These are phyloP conservation scores for Nezara viridula DNA, from an alignment of 2,888 invertebrate genomes.

Conservation along the genomic window DNA sequence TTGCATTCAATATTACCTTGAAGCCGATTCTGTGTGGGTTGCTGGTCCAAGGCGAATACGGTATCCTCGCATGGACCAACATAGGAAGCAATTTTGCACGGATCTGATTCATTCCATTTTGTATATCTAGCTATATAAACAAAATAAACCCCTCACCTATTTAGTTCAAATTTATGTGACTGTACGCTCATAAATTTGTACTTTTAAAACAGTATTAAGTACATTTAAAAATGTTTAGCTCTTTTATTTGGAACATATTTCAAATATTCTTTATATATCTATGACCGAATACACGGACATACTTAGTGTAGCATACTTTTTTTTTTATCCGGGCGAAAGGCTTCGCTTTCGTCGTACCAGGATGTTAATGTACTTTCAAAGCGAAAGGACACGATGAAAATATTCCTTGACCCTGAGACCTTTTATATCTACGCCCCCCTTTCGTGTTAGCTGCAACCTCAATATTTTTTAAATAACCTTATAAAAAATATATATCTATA, in stretches of 20 bases:
- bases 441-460: not conserved
- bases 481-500: not conserved
- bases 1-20: not conserved
- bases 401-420: conserved; percentile 3
- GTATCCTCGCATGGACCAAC: not conserved
- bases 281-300: too few relatives aligned
- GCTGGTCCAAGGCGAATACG: not conserved
- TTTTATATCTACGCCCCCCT: not conserved
- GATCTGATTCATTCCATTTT: not conserved
- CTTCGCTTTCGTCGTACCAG: not conserved
- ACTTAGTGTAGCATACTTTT: not conserved
- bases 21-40: not conserved
- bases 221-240: not conserved
- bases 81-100: not conserved
- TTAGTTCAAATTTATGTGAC: not conserved
- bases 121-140: not conserved
- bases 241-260: too few relatives aligned
- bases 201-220: not conserved
- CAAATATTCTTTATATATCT: too few relatives aligned
- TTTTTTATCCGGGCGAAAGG: conserved; percentile 2
- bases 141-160: not conserved
- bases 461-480: not conserved
- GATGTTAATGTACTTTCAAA: not conserved
- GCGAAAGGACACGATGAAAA: not conserved
- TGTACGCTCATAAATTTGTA: not conserved